These are phyloP conservation scores for Petrolisthes manimaculis DNA, from an alignment of 2,888 invertebrate species.

Conservation along the genomic window DNA sequence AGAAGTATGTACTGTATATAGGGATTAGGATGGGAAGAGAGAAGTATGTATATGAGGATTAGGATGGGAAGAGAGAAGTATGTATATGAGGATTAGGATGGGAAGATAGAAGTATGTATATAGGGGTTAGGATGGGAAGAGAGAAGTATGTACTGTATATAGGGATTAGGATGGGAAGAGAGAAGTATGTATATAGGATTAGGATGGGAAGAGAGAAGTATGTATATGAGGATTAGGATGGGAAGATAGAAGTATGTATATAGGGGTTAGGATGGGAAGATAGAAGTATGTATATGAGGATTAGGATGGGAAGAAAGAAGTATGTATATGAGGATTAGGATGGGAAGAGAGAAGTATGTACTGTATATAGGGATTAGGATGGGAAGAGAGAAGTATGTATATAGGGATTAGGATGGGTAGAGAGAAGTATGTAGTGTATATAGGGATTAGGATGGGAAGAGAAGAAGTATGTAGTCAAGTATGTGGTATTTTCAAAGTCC, in stretches of 20 bases:
- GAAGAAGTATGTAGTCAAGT: too few relatives aligned
- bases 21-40: too few relatives aligned
- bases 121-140: background rate
- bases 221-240: background rate
- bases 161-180: background rate
- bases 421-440: too few relatives aligned
- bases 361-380: background rate
- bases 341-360: too few relatives aligned
- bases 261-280: background rate
- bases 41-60: background rate
- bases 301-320: background rate
- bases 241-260: conserved; percentile 7
- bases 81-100: background rate
- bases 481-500: too few relatives aligned
- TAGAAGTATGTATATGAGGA: background rate
- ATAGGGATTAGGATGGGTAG: too few relatives aligned
- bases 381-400: conserved; percentile 14
- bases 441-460: too few relatives aligned
- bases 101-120: conserved; percentile 7
- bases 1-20: background rate
- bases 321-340: too few relatives aligned
- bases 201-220: background rate
- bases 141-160: background rate
- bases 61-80: background rate
- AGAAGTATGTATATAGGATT: background rate